Evolutionary conservation across 1,140 invertebrate species (phyloP).

Genomic region (Drosophila lowei): DNA sequence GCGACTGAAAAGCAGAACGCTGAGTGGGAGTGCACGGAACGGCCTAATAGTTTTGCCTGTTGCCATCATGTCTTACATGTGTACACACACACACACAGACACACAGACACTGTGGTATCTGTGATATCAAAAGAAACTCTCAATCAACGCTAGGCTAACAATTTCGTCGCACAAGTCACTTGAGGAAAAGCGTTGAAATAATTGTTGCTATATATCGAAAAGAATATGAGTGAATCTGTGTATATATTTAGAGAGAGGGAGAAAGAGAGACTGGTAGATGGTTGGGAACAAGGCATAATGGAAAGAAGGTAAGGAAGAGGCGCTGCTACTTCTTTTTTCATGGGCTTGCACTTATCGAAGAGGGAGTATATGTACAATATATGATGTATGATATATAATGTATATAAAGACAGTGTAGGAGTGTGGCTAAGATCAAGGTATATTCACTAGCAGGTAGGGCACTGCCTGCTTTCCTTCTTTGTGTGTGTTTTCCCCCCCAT

Average conservation of each 20-base stretch:
- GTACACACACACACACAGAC: slow-evolving; percentile 9
- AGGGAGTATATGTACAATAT: not conserved
- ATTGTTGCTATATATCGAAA: slow-evolving; percentile 22
- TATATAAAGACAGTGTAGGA: too few relatives aligned
- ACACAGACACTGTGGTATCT: slow-evolving; percentile 15
- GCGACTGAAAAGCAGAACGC: slow-evolving; percentile 26
- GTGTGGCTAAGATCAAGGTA: too few relatives aligned
- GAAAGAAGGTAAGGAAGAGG: too few relatives aligned
- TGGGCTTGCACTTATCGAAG: too few relatives aligned
- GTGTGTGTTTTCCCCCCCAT: too few relatives aligned
- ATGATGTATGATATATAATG: not conserved
- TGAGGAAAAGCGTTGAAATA: slow-evolving; percentile 65
- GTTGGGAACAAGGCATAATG: too few relatives aligned
- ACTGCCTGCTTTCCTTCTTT: too few relatives aligned
- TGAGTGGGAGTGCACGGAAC: slow-evolving; percentile 11
- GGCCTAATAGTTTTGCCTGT: slow-evolving; percentile 60
- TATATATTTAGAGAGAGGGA: slow-evolving; percentile 6
- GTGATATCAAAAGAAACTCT: slow-evolving; percentile 71
- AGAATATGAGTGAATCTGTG: not conserved
- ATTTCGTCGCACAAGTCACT: slow-evolving; percentile 68
- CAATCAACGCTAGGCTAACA: slow-evolving; percentile 73
- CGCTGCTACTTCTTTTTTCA: too few relatives aligned
- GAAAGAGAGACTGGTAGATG: not conserved
- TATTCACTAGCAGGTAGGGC: too few relatives aligned
- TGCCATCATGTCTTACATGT: slow-evolving; percentile 59